Percentiles rank a stretch among this genome's conserved stretches.
Conservation (phyloP, 64 coral and sea anemone genomes). For the Porites australiensis region DNA sequence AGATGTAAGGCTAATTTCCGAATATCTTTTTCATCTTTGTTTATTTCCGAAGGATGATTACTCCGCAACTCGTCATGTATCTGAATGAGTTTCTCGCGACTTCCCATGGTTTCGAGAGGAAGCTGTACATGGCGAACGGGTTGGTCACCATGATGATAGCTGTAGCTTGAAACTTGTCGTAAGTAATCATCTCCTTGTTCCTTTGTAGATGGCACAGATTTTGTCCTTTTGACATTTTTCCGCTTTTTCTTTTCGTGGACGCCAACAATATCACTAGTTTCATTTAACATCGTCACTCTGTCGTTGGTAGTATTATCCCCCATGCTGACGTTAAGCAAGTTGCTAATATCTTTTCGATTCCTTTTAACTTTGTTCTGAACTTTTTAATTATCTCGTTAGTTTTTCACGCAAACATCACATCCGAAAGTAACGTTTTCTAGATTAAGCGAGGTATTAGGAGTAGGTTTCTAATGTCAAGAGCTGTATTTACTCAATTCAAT, state of each 20-base stretch:
- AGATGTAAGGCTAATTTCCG: constrained; percentile 86
- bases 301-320: neutral
- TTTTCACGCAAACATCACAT: no score
- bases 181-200: neutral
- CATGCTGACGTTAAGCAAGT: neutral
- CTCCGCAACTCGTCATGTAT: constrained; percentile 43
- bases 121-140: neutral
- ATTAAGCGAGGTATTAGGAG: neutral
- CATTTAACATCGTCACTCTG: constrained; percentile 46
- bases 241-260: constrained; percentile 51
- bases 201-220: neutral
- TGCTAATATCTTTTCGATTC: no score
- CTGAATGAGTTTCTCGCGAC: constrained; percentile 27
- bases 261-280: neutral
- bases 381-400: no score
- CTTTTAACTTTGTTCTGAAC: no score
- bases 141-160: neutral
- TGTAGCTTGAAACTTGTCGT: constrained; percentile 49
- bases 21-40: constrained; percentile 54
- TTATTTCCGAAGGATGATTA: neutral
- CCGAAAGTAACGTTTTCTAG: no score
- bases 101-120: constrained; percentile 17
- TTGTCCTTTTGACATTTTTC: constrained; percentile 59
- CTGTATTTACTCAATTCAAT: neutral
- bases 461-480: no score